Base-by-base conservation (phyloP, 2,888 invertebrate species). In the Lepidonotus clava region DNA sequence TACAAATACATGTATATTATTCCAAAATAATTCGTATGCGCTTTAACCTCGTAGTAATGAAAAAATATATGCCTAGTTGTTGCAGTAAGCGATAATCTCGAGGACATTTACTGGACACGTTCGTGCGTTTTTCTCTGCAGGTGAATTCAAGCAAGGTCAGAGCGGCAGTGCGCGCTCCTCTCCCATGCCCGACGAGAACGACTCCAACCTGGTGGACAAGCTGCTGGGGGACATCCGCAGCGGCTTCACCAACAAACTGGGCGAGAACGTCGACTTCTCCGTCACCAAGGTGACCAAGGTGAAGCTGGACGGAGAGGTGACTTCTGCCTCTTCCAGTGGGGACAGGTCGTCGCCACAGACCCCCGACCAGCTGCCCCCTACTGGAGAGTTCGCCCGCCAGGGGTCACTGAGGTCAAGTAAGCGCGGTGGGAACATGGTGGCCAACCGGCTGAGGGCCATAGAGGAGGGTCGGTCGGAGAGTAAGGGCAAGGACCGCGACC, bases 191-290 rank as follows among this genome's bases (percentile, higher is more conserved):
- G 89, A 89, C 51, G 88, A 88, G 0, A 87, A 53, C 34, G 89
- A 88, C 36, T 34, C 84, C 34, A 86, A 87, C 76, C 93, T 93
- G 77, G 92, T 93, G n/a, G 93, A 93, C 80, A 90, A 91, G 89
- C 89, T 93, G 32, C 90, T 93, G 51, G 92, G 92, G 21, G 92
- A 93, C 87, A 93, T 93, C 34, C 88, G 92, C 76, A 92, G 91
- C 86, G 93, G 93, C 40, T 93, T 92, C 86, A 90, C 90, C 0
- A 90, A 90, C 83, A 90, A 91, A 84, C 91, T 91, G 67, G 90
- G 90, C 84, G 91, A 89, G 6, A 91, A 92, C n/a, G 90, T 91
- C 24, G 92, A 89, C 86, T 92, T 92, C 89, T 91, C 91, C 11
- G 91, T 93, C 21, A 91, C 90, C 32, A 93, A 91, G 88, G 91